phyloP scores from a whole-genome alignment of 92 coral and sea anemone species.

The Zoanthus sociatus region DNA sequence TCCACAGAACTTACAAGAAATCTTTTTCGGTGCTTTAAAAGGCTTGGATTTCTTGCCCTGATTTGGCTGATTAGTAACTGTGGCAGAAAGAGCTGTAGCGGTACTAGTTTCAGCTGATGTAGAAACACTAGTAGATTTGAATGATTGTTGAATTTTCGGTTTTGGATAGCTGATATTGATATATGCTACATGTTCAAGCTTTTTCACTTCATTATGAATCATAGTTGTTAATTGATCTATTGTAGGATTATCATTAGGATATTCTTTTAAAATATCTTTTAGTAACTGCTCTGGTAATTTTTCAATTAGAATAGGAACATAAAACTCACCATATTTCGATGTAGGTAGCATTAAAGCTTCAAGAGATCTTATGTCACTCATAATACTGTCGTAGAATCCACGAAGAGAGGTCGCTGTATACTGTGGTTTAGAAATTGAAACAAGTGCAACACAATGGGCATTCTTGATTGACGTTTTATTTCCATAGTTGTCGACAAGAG shows the following conservation, averaged over 20 bases:
- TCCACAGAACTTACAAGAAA: conserved; percentile 58
- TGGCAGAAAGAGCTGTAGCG: conserved; percentile 43
- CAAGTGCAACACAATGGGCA: conserved; percentile 66
- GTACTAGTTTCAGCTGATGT: conserved; percentile 39
- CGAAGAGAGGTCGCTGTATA: conserved; percentile 54
- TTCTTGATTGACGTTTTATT: conserved; percentile 57
- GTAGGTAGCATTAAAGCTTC: conserved; percentile 50
- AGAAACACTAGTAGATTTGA: conserved; percentile 14
- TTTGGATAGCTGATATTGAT: conserved; percentile 23
- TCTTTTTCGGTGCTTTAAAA: conserved; percentile 55
- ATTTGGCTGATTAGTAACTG: conserved; percentile 34
- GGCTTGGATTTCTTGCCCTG: conserved; percentile 48
- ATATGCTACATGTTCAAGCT: conserved; percentile 58
- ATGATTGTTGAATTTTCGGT: conserved; percentile 16
- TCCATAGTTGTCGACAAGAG: conserved; percentile 52
- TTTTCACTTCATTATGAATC: conserved; percentile 60
- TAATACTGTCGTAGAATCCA: conserved; percentile 46
- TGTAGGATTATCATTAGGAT: conserved; percentile 48
- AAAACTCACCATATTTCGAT: conserved; percentile 62
- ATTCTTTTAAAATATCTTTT: conserved; percentile 53
- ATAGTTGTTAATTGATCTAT: conserved; percentile 36
- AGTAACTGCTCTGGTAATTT: conserved; percentile 57
- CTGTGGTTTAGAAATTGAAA: conserved; percentile 59
- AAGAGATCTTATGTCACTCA: conserved; percentile 63
- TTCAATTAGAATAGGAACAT: conserved; percentile 54